phyloP scores from a whole-genome alignment of 2,888 invertebrate genomes.

The Nasonia oneida region DNA sequence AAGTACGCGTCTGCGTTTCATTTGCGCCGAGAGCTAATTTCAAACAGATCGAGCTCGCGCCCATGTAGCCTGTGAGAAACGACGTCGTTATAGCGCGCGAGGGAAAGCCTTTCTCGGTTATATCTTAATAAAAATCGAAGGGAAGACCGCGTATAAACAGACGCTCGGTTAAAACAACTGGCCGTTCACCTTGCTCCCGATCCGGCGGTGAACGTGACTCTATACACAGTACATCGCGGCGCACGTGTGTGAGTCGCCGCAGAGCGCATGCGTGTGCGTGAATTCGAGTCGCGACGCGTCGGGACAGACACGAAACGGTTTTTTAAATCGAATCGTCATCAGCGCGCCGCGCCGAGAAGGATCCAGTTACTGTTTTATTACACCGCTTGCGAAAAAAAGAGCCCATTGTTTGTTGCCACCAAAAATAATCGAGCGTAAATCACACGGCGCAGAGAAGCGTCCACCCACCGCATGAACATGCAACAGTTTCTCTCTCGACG shows the following conservation, averaged over 20 bases:
- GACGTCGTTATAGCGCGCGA: neutral
- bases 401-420: no score
- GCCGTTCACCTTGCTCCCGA: conserved; percentile 68
- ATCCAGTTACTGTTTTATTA: neutral
- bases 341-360: neutral
- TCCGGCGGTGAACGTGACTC: conserved; percentile 45
- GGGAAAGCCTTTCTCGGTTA: neutral
- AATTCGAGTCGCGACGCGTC: neutral
- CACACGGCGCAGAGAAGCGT: neutral
- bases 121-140: neutral
- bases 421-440: conserved; percentile 8
- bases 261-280: neutral
- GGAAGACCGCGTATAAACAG: neutral
- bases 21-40: neutral
- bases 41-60: neutral
- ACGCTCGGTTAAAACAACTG: conserved; percentile 39
- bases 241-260: neutral
- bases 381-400: no score
- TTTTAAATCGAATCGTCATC: neutral
- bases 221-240: conserved; percentile 1
- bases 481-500: neutral
- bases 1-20: neutral
- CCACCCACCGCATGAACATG: neutral
- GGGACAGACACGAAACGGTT: neutral
- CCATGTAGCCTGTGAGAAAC: no score